These are phyloP conservation scores for Chrysolina americana DNA, from an alignment of 2,888 invertebrate species.

Conservation along the genomic window DNA sequence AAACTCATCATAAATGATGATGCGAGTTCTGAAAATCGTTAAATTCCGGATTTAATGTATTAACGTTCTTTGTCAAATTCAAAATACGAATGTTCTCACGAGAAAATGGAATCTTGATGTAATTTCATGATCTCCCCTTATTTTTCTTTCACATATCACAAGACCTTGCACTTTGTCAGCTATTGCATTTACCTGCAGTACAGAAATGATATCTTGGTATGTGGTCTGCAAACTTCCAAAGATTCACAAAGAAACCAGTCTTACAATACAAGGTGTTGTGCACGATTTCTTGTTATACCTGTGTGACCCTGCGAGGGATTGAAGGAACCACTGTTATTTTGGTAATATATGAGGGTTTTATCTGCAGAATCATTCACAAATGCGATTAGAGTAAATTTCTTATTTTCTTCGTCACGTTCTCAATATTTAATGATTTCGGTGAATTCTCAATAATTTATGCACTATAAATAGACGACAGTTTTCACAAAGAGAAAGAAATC, in stretches of 20 bases:
- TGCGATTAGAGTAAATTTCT: neutral
- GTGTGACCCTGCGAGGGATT: neutral
- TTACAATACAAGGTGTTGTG: conserved; percentile 29
- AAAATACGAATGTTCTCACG: conserved; percentile 40
- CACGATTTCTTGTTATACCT: conserved; percentile 29
- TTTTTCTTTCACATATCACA: conserved; percentile 8
- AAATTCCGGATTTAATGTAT: neutral
- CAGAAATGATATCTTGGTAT: conserved; percentile 29
- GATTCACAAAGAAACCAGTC: conserved; percentile 37
- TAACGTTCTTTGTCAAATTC: conserved; percentile 36
- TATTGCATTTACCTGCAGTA: conserved; percentile 6
- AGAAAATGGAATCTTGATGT: conserved; percentile 38
- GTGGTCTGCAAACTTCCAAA: conserved; percentile 20
- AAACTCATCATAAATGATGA: no score
- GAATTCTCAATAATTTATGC: no score
- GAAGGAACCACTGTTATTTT: neutral
- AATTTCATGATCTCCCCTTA: conserved; percentile 32
- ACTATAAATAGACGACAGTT: no score
- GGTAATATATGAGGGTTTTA: conserved; percentile 9
- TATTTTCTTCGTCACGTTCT: conserved; percentile 6
- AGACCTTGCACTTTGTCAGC: conserved; percentile 13
- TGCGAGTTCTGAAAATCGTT: neutral
- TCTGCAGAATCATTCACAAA: neutral
- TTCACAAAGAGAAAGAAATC: no score
- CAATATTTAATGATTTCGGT: conserved; percentile 23